Percentiles rank a stretch among this genome's conserved stretches.
Evolutionary conservation across 2,888 invertebrate species (phyloP).

Genomic region (Phlogophora meticulosa): DNA sequence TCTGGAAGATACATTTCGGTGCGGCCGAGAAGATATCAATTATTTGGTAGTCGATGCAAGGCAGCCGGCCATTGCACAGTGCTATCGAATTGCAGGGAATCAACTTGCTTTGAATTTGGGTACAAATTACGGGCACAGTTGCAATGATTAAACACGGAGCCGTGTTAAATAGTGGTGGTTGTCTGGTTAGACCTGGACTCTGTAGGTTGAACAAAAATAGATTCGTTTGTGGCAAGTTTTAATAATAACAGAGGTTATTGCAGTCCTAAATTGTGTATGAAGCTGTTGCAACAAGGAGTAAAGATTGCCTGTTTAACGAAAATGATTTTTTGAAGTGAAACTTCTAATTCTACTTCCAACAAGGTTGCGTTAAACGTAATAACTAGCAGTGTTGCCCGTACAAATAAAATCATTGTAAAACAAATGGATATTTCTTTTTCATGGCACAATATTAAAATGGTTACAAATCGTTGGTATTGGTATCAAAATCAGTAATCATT

Average conservation of each 20-base stretch:
- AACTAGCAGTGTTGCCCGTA: background rate
- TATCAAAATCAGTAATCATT: too few species aligned
- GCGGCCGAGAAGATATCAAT: slow-evolving; percentile 76
- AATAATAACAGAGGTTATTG: too few species aligned
- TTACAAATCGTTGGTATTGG: too few species aligned
- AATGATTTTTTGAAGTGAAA: too few species aligned
- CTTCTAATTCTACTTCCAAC: too few species aligned
- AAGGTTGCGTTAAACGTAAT: too few species aligned
- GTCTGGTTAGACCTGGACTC: background rate
- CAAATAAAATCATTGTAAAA: background rate
- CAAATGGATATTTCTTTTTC: background rate
- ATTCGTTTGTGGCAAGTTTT: background rate
- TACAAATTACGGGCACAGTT: slow-evolving; percentile 42
- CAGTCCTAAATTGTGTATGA: background rate
- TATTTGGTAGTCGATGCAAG: slow-evolving; percentile 73
- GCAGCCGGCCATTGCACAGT: slow-evolving; percentile 64
- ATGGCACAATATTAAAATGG: too few species aligned
- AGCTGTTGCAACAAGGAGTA: background rate
- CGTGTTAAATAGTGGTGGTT: background rate
- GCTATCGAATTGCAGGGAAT: slow-evolving; percentile 68
- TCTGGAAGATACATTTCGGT: slow-evolving; percentile 67
- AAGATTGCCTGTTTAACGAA: too few species aligned
- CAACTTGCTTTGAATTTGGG: slow-evolving; percentile 72
- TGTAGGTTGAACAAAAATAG: background rate
- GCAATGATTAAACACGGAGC: background rate